Conservation (phyloP, 1,140 invertebrate species). For the Saxidomus purpurata region DNA sequence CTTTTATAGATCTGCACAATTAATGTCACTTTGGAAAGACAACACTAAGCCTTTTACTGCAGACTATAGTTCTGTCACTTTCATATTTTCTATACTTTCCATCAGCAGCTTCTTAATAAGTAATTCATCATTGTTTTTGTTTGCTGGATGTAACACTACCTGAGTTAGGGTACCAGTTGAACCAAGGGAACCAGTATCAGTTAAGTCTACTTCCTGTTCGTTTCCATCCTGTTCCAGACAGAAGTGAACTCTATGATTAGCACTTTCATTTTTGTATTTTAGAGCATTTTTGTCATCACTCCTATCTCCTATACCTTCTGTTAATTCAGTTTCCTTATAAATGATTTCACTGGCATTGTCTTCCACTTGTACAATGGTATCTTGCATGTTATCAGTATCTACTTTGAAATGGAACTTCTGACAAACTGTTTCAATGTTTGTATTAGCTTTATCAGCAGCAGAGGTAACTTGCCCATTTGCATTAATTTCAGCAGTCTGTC, state of each 20-base stretch:
- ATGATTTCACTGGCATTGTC: not conserved
- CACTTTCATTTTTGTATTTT: not conserved
- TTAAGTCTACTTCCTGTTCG: not conserved
- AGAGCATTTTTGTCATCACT: not conserved
- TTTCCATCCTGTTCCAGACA: constrained; percentile 3
- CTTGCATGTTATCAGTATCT: not conserved
- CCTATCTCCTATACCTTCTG: not conserved
- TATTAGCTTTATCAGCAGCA: not conserved
- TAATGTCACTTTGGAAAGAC: too few species aligned
- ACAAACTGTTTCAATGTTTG: not conserved
- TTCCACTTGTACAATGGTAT: not conserved
- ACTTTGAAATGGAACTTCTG: not conserved
- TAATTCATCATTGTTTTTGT: not conserved
- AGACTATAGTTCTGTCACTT: constrained; percentile 1
- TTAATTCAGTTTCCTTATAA: not conserved
- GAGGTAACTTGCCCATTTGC: not conserved
- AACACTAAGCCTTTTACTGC: too few species aligned
- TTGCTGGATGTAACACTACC: not conserved
- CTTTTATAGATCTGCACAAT: too few species aligned
- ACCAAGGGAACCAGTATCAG: not conserved
- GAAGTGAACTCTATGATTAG: constrained; percentile 12
- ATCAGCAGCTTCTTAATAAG: not conserved
- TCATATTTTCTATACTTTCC: not conserved
- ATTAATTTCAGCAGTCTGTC: not conserved
- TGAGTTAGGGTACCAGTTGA: not conserved